These are phyloP conservation scores for Chaenocephalus aceratus DNA, from an alignment of 2,113 vertebrate genomes.

Conservation along the genomic window DNA sequence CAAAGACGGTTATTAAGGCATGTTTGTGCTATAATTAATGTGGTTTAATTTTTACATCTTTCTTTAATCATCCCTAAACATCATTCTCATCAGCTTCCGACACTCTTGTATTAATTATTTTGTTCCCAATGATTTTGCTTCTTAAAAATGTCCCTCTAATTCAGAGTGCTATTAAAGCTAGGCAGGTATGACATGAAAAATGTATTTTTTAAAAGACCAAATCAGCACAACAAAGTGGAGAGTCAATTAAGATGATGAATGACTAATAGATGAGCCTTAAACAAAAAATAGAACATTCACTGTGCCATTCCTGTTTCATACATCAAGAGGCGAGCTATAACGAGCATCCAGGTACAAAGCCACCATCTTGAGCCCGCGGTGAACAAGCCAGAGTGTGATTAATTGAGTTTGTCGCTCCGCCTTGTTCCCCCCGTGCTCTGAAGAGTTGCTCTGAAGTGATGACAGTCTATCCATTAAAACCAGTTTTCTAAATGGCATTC, in stretches of 20 bases:
- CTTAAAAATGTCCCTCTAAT: constrained; percentile 18
- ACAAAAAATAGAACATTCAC: constrained; percentile 76
- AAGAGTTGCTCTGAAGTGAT: constrained; percentile 66
- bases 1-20: neutral
- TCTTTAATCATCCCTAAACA: constrained; percentile 50
- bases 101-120: constrained; percentile 29
- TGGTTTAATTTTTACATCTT: neutral
- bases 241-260: constrained; percentile 77
- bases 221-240: constrained; percentile 68
- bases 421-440: constrained; percentile 59
- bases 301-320: constrained; percentile 66
- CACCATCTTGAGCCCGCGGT: constrained; percentile 69
- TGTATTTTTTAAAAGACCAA: constrained; percentile 61
- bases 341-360: constrained; percentile 72
- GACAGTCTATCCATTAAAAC: constrained; percentile 74
- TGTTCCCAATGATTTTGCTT: constrained; percentile 31
- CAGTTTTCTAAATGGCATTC: constrained; percentile 66
- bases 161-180: constrained; percentile 42
- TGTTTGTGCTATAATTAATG: constrained; percentile 12
- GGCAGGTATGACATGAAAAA: constrained; percentile 63
- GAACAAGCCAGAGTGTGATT: constrained; percentile 68
- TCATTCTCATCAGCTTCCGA: constrained; percentile 33
- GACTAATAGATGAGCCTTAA: constrained; percentile 45
- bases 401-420: constrained; percentile 76
- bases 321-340: constrained; percentile 68